These are phyloP conservation scores for Sinotaia quadrata DNA, from an alignment of 2,888 invertebrate genomes.

Conservation along the genomic window DNA sequence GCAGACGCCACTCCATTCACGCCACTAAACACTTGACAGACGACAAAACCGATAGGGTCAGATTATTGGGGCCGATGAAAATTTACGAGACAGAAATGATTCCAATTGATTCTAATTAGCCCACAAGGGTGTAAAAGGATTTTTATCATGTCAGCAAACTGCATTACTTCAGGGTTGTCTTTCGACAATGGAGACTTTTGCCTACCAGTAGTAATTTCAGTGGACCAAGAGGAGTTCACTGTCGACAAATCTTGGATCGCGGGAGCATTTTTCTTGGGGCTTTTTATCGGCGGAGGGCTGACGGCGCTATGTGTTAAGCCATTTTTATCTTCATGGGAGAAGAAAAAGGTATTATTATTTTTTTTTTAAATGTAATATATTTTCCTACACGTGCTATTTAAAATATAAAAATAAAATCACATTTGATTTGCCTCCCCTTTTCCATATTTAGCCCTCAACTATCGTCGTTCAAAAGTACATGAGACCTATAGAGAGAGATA, in stretches of 20 bases:
- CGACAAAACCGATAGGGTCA: too few species aligned
- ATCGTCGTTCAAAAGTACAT: too few species aligned
- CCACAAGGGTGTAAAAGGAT: neutral
- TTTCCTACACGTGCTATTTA: too few species aligned
- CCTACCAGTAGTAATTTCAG: slow-evolving; percentile 39
- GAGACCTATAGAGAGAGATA: too few species aligned
- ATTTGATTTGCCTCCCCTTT: too few species aligned
- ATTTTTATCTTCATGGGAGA: slow-evolving; percentile 57
- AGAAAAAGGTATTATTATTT: slow-evolving; percentile 65
- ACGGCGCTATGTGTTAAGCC: slow-evolving; percentile 54
- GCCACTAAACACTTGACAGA: too few species aligned
- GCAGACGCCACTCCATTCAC: slow-evolving; percentile 32
- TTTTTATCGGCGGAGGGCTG: slow-evolving; percentile 57
- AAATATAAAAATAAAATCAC: too few species aligned
- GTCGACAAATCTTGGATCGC: slow-evolving; percentile 58
- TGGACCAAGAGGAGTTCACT: slow-evolving; percentile 43
- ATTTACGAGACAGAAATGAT: too few species aligned
- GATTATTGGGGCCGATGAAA: too few species aligned
- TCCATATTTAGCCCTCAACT: too few species aligned
- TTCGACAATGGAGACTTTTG: slow-evolving; percentile 36
- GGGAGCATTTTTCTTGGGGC: slow-evolving; percentile 62
- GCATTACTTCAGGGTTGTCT: slow-evolving; percentile 14
- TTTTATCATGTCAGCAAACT: slow-evolving; percentile 15
- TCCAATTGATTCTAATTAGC: too few species aligned
- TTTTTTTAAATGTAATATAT: too few species aligned